Conservation (phyloP, 2,888 invertebrate genomes). For the Meliscaeva auricollis region DNA sequence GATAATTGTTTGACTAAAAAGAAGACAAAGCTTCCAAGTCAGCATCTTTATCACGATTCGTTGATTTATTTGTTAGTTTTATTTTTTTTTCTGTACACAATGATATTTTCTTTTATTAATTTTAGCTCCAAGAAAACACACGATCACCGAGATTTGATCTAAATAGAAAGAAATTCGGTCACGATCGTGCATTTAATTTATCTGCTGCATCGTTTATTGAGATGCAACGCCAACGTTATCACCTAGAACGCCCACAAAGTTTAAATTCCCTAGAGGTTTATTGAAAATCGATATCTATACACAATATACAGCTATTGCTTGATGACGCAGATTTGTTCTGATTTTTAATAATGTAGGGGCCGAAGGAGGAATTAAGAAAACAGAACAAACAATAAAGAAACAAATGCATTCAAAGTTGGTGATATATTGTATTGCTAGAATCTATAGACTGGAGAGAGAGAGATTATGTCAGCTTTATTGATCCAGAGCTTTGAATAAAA, state of each 20-base stretch:
- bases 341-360: background rate
- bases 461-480: background rate
- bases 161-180: slow-evolving; percentile 12
- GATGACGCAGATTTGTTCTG: slow-evolving; percentile 10
- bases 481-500: background rate
- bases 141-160: background rate
- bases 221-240: slow-evolving; percentile 30
- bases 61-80: background rate
- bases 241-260: slow-evolving; percentile 27
- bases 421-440: background rate
- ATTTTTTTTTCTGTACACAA: background rate
- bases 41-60: background rate
- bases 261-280: slow-evolving; percentile 8
- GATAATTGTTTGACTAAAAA: background rate
- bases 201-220: slow-evolving; percentile 6
- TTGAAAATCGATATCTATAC: slow-evolving; percentile 5
- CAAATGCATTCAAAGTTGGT: slow-evolving; percentile 4
- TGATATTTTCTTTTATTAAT: background rate
- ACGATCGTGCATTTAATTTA: slow-evolving; percentile 9
- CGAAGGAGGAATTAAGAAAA: background rate
- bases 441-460: background rate
- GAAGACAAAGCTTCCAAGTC: background rate
- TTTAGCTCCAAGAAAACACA: background rate
- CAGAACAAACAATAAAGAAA: background rate
- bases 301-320: background rate